Conservation (phyloP, 37 sponge, comb jelly and placozoan genomes). For the Aplysina aerophoba region DNA sequence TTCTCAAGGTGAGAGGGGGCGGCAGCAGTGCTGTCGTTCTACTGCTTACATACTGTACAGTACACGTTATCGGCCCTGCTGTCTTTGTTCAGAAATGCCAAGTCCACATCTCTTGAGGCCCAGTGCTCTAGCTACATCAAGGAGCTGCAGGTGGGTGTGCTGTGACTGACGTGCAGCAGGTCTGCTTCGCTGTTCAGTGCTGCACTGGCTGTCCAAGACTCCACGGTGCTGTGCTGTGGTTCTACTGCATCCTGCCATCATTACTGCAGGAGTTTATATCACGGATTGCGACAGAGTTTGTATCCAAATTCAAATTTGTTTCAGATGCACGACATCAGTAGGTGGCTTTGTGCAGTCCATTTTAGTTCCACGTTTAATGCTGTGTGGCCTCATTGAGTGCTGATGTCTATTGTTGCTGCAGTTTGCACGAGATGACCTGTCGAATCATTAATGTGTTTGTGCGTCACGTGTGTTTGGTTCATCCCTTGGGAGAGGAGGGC, state of each 20-base stretch:
- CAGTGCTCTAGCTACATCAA: conserved; percentile 84
- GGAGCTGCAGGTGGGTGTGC: conserved; percentile 66
- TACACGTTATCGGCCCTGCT: no score
- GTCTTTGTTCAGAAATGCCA: conserved; percentile 4
- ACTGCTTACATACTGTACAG: neutral
- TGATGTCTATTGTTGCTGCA: neutral
- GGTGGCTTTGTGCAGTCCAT: neutral
- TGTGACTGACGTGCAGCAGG: neutral
- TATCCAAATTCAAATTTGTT: conserved; percentile 28
- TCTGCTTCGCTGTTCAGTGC: conserved; percentile 32
- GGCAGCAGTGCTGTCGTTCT: neutral
- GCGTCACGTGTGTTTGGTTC: conserved; percentile 82
- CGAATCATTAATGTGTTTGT: conserved; percentile 79
- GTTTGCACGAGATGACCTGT: conserved; percentile 22
- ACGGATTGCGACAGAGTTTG: conserved; percentile 17
- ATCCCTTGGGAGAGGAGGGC: conserved; percentile 93
- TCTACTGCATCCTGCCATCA: neutral
- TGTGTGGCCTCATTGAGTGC: no score
- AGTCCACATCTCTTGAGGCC: conserved; percentile 40
- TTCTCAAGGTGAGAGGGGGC: conserved; percentile 52
- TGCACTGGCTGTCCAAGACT: conserved; percentile 41
- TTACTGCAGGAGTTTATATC: conserved; percentile 42
- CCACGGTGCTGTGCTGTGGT: neutral
- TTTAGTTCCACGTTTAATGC: no score
- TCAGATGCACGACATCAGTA: conserved; percentile 21